Conservation (phyloP, 2,888 invertebrate genomes). For the Hypomecis atomaria region DNA sequence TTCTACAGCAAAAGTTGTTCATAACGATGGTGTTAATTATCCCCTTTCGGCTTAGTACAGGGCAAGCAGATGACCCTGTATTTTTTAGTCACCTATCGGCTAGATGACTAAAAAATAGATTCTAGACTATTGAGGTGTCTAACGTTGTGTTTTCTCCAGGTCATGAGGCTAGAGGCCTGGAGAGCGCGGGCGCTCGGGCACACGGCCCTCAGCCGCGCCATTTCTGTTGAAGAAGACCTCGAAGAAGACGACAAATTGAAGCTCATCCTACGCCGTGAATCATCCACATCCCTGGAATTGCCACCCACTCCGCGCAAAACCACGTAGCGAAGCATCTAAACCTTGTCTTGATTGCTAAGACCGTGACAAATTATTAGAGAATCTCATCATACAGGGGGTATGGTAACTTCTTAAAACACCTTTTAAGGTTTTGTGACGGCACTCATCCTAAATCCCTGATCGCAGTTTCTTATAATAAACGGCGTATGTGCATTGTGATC, state of each 20-base stretch:
- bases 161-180: slow-evolving; percentile 90
- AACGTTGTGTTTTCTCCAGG: slow-evolving; percentile 65
- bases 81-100: no score
- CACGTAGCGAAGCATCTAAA: slow-evolving; percentile 52
- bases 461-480: no score
- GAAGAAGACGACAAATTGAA: slow-evolving; percentile 75
- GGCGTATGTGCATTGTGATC: no score
- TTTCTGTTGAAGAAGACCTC: slow-evolving; percentile 72
- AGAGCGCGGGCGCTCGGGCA: slow-evolving; percentile 84
- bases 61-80: no score
- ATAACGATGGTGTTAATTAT: no score
- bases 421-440: no score
- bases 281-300: slow-evolving; percentile 68
- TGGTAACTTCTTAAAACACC: background rate
- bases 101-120: no score
- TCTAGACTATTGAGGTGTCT: no score
- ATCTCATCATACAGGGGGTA: background rate
- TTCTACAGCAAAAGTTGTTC: no score
- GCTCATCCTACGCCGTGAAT: slow-evolving; percentile 69
- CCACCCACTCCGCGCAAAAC: slow-evolving; percentile 55
- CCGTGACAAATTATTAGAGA: background rate
- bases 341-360: slow-evolving; percentile 1
- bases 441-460: no score
- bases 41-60: no score
- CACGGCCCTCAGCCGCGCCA: slow-evolving; percentile 64